Base-by-base conservation (phyloP, 2,888 invertebrate genomes). In the Caenorhabditis sp. region DNA sequence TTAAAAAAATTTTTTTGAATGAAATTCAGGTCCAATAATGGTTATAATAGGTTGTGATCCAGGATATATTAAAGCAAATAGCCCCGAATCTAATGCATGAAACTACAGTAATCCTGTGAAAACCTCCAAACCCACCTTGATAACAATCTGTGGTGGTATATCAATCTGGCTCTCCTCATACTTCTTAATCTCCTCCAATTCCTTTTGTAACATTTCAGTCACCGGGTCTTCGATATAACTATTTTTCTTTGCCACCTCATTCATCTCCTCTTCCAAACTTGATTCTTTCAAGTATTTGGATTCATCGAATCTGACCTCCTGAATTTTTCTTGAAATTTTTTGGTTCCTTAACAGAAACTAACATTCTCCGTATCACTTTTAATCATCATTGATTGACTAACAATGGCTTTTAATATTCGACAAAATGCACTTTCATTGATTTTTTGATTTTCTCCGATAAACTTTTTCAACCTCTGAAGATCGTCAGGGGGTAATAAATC, bases 361-460 rank as follows among this genome's bases (percentile, higher is more conserved):
- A 23, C 57, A 57, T 31, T 57, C 7, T 23, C 27, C 12, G 31
- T 8, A 21, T 60, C 49, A 27, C 63, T 54, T 43, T 43, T 43
- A 3, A 43, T 43, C 12, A 43, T 43, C 17, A n/a, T 65, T 43
- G 69, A 17, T 36, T 74, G 74, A 36, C 63, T 74, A n/a, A 74
- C 74, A 21, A 74, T 74, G 10, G 66, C 60, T 64, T 74, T 73
- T 7, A 73, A 36, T 65, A 73, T 73, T 1, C 72, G 65, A 59
- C 72, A 68, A 66, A 73, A 73, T 20, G 72, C 72, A n/a, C 54
- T 38, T 54, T 73, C 68, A 31, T 68, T 68, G 21, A 73, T 67
- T 57, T 60, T 65, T 27, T 68, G 68, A n/a, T n/a, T n/a, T 0
- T 68, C 72, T 4, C 72, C 72, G 12, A 73, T 68, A 21, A 59